Evolutionary conservation across 2,113 vertebrate genomes (phyloP).

Genomic region (Tachycineta bicolor): DNA sequence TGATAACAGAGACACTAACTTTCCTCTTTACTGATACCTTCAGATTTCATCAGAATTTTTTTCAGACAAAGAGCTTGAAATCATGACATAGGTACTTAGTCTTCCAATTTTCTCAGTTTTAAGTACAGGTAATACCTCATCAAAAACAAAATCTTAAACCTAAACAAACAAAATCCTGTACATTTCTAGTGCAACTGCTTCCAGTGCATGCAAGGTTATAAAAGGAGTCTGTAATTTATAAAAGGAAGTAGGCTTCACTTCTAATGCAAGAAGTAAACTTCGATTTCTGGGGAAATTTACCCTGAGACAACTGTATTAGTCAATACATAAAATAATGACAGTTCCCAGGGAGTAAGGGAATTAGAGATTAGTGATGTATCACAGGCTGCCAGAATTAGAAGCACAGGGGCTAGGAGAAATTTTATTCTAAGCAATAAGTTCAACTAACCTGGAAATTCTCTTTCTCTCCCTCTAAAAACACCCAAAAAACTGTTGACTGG

Average conservation of each 20-base stretch:
- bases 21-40: neutral
- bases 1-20: neutral
- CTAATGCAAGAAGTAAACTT: constrained; percentile 60
- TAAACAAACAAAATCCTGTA: neutral
- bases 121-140: neutral
- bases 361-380: constrained; percentile 66
- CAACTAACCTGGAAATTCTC: constrained; percentile 26
- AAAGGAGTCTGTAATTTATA: constrained; percentile 33
- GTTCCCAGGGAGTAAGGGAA: constrained; percentile 62
- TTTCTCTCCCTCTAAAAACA: neutral
- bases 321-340: constrained; percentile 71
- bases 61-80: neutral
- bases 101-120: neutral
- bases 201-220: constrained; percentile 22
- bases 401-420: constrained; percentile 28
- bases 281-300: constrained; percentile 70
- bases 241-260: constrained; percentile 39
- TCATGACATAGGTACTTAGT: neutral
- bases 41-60: neutral
- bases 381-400: constrained; percentile 55
- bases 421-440: constrained; percentile 43
- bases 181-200: neutral
- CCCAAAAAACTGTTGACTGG: neutral
- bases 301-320: constrained; percentile 66
- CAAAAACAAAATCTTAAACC: neutral